These are phyloP conservation scores for Callorhinus ursinus DNA, from an alignment of 2,113 vertebrate species.

Conservation along the genomic window DNA sequence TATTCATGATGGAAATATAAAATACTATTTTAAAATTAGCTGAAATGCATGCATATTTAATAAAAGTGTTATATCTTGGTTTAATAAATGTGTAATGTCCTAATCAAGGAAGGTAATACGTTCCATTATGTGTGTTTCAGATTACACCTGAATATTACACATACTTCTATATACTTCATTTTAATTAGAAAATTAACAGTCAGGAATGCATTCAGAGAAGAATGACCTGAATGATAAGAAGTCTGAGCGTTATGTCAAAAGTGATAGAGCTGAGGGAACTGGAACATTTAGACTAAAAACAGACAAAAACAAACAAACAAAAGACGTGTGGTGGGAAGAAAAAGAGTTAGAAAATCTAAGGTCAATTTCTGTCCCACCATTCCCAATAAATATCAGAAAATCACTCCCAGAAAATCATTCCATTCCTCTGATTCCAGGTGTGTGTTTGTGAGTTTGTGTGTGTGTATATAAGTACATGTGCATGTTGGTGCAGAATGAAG, in stretches of 20 bases:
- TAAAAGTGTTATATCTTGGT: conserved; percentile 39
- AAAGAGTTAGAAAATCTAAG: not conserved
- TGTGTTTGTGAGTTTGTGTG: not conserved
- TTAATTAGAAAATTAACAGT: conserved; percentile 58
- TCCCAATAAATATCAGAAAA: not conserved
- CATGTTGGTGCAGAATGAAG: not conserved
- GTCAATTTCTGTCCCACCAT: not conserved
- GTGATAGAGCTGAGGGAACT: not conserved
- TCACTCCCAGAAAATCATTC: not conserved
- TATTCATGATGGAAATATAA: conserved; percentile 53
- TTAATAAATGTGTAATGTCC: conserved; percentile 62
- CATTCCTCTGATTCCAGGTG: not conserved
- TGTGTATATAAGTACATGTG: fast-evolving
- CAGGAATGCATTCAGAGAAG: not conserved
- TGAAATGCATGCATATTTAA: conserved; percentile 63
- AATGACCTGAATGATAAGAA: not conserved
- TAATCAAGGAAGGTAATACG: conserved; percentile 60
- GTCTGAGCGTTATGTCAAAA: not conserved
- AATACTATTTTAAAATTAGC: conserved; percentile 62
- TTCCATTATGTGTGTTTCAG: conserved; percentile 33
- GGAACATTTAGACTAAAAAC: not conserved
- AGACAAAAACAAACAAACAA: not conserved
- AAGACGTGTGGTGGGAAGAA: not conserved
- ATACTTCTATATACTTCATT: not conserved
- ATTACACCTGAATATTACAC: conserved; percentile 28